Conservation (phyloP, 2,113 vertebrate genomes). For the Psettodes erumei region DNA sequence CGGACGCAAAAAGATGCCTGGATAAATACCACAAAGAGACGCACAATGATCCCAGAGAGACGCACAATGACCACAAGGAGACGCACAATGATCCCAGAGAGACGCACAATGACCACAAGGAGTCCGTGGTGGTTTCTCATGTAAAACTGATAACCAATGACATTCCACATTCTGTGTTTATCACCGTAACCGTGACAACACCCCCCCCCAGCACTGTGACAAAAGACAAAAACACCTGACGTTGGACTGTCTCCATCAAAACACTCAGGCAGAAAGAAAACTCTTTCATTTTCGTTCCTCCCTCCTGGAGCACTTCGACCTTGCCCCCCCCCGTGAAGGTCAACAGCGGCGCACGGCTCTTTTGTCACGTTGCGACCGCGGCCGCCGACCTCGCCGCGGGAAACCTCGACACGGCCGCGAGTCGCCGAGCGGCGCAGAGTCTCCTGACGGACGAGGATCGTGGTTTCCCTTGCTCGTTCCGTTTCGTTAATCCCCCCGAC, state of each 20-base stretch:
- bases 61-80: too few species aligned
- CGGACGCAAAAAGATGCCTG: too few species aligned
- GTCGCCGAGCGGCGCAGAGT: too few species aligned
- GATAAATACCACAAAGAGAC: too few species aligned
- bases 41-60: too few species aligned
- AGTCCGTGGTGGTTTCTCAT: too few species aligned
- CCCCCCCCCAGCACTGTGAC: background rate
- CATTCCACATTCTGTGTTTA: background rate
- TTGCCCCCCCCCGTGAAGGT: constrained; percentile 32
- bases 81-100: too few species aligned
- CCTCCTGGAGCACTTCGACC: constrained; percentile 37
- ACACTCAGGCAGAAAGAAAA: constrained; percentile 9
- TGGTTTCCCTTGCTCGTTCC: too few species aligned
- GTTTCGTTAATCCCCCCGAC: too few species aligned
- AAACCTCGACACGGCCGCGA: background rate
- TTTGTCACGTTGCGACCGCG: constrained; percentile 45
- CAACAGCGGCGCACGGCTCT: constrained; percentile 32
- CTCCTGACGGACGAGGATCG: too few species aligned
- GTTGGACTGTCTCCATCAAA: background rate
- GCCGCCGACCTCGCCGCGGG: constrained; percentile 27
- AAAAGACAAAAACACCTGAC: background rate
- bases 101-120: too few species aligned
- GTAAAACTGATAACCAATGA: background rate
- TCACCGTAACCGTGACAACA: background rate
- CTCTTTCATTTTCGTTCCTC: constrained; percentile 18